These are phyloP conservation scores for Amaurobius ferox DNA, from an alignment of 2,888 invertebrate species.

Conservation along the genomic window DNA sequence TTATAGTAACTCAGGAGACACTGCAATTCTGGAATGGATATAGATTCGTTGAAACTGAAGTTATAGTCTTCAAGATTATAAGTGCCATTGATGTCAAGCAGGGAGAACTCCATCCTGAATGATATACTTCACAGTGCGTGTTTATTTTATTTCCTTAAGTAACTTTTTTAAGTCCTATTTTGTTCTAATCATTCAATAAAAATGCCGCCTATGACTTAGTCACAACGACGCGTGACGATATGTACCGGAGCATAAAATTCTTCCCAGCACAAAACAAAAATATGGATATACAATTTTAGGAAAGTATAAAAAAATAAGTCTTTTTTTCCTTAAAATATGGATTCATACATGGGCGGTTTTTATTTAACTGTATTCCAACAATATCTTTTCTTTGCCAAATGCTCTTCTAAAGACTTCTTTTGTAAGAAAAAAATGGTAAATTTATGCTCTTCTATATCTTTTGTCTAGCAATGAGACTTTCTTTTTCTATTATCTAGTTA, in stretches of 20 bases:
- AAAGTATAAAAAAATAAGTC: background rate
- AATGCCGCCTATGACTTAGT: background rate
- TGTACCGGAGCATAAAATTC: background rate
- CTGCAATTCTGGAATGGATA: background rate
- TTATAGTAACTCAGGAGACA: background rate
- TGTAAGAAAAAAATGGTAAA: background rate
- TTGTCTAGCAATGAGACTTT: background rate
- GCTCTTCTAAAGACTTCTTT: background rate
- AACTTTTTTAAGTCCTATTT: no score
- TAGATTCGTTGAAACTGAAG: background rate
- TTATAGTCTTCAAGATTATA: background rate
- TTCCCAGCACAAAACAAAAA: background rate
- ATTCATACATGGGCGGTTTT: background rate
- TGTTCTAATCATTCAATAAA: no score
- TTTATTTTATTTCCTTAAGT: background rate
- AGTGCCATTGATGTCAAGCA: background rate
- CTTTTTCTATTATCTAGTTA: background rate
- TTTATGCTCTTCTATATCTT: background rate
- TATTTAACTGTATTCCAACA: background rate
- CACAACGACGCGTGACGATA: background rate
- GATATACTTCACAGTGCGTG: no score
- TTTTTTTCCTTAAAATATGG: background rate
- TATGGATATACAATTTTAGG: background rate
- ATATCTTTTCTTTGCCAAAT: constrained; percentile 3
- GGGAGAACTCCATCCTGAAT: background rate